Conservation (phyloP, 2,113 vertebrate genomes). For the Zosterops japonicus region DNA sequence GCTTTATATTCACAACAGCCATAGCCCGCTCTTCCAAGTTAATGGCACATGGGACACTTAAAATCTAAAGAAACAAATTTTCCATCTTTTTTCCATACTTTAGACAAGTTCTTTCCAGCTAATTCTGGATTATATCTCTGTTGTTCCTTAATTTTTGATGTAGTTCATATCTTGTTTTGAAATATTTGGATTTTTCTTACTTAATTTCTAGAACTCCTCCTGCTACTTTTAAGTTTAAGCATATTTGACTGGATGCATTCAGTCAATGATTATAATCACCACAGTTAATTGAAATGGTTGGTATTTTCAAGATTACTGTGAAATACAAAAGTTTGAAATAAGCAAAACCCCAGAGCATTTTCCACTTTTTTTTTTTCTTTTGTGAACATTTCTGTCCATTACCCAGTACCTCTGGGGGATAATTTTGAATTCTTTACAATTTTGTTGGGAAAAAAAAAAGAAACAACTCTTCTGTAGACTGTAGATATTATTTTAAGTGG, state of each 20-base stretch:
- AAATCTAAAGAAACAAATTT: neutral
- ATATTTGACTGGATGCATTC: neutral
- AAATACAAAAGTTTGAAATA: neutral
- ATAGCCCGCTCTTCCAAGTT: neutral
- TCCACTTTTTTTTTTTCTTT: neutral
- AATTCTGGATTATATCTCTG: neutral
- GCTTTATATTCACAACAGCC: neutral
- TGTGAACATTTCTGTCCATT: neutral
- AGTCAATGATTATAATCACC: neutral
- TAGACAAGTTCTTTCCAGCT: neutral
- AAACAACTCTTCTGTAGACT: neutral
- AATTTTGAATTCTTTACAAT: neutral
- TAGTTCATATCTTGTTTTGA: neutral
- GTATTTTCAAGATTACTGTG: neutral
- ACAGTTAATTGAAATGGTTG: neutral
- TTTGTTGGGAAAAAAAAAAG: neutral
- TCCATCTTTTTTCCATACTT: neutral
- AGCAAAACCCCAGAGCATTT: neutral
- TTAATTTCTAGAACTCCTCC: neutral
- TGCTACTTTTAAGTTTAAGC: neutral
- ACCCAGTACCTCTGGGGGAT: neutral
- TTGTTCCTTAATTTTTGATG: neutral
- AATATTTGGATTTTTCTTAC: neutral
- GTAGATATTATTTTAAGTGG: conserved; percentile 38
- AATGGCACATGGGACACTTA: neutral